Evolutionary conservation across 2,113 vertebrate species (phyloP).

Genomic region (Pluvialis apricaria): DNA sequence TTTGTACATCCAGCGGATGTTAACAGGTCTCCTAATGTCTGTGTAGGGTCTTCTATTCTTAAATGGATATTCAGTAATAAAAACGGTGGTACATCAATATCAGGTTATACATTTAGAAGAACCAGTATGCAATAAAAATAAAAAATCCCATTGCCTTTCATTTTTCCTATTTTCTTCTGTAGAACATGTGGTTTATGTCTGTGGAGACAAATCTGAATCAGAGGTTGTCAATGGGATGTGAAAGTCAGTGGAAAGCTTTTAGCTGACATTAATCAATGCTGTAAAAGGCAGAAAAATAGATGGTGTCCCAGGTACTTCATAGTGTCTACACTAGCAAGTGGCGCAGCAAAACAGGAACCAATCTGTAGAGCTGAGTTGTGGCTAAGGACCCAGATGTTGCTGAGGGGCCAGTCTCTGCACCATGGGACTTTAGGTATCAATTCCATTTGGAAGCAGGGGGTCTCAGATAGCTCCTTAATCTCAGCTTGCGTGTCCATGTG

Average conservation of each 20-base stretch:
- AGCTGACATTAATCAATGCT: background rate
- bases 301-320: background rate
- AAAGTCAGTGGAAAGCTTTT: background rate
- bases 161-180: background rate
- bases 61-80: background rate
- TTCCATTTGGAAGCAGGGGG: background rate
- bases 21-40: background rate
- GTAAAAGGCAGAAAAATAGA: background rate
- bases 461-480: background rate
- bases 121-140: background rate
- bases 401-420: background rate
- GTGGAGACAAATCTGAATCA: background rate
- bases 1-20: background rate
- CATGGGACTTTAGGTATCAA: background rate
- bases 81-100: background rate
- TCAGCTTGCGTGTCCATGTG: background rate
- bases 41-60: background rate
- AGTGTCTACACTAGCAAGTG: background rate
- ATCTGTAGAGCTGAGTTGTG: background rate
- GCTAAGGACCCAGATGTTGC: background rate
- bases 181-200: background rate
- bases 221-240: background rate
- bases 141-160: background rate
- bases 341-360: background rate
- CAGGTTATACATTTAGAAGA: background rate